Evolutionary conservation across 2,113 vertebrate species (phyloP), one percentile per base, ranked within the genome.

Genomic region (Leiothrix lutea): DNA sequence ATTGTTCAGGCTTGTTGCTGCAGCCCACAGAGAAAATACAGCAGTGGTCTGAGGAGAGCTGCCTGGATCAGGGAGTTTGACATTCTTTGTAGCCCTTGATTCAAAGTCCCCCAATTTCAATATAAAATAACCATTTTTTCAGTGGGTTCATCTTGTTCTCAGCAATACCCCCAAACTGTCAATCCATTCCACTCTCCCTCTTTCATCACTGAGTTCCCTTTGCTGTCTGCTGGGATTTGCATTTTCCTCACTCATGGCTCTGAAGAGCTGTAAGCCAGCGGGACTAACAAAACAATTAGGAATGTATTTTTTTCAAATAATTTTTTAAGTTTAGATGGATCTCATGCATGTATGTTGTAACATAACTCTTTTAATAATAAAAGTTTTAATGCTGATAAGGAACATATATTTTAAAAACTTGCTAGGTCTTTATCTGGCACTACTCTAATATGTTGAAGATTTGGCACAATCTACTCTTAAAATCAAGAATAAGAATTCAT

Each of bases 401-500:
- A 88, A 73, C 16, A 45, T 56, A 45, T 33, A 81, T 88, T 73
- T n/a, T 19, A 62, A 86, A 80, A 64, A 51, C 9, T 73, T 83
- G 23, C 31, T 92, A 94, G 87, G 31, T 53, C 79, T 88, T 97
- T 75, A 78, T 74, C 79, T 94, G 81, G 79, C 51, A 74, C 44
- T 78, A 23, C n/a, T 67, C 36, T 89, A 77, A 25, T 47, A 70
- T 24, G 42, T 88, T 83, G 44, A 88, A 83, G 40, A 86, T 88
- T 86, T 96, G 90, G 40, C 72, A 90, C 44, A 88, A 81, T 65
- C 87, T 85, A 74, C 40, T 88, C 6, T 29, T 12, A 72, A 73
- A 77, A 81, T 73, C 56, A 92, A 80, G 47, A 94, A 50, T 90
- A 92, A 90, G 47, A 91, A 80, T 86, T 94, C 8, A 28, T 90